Conservation (phyloP, 1,140 invertebrate species). For the Trachelipus rathkii region DNA sequence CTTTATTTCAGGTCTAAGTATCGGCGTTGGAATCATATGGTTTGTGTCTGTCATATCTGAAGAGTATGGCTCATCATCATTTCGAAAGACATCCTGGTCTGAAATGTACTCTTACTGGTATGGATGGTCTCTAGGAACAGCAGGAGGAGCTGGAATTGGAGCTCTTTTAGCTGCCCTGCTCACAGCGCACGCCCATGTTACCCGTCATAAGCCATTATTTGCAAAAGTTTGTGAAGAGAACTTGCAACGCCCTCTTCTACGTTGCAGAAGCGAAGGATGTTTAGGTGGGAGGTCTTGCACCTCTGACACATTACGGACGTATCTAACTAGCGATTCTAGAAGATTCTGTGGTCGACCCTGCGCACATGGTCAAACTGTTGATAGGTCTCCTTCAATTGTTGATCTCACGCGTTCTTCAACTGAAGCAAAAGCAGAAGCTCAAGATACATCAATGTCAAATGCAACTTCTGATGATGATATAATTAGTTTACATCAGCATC, state of each 20-base stretch:
- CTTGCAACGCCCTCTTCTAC: slow-evolving; percentile 29
- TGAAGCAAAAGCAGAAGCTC: not conserved
- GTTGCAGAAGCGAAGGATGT: slow-evolving; percentile 37
- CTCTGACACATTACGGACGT: slow-evolving; percentile 38
- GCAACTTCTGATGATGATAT: not conserved
- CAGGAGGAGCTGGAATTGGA: slow-evolving; percentile 27
- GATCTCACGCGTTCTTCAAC: slow-evolving; percentile 33
- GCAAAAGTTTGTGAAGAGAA: slow-evolving; percentile 26
- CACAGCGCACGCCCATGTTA: slow-evolving; percentile 36
- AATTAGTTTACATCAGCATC: not conserved
- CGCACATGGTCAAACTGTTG: slow-evolving; percentile 3
- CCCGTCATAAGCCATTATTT: slow-evolving; percentile 33
- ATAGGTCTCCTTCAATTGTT: slow-evolving; percentile 33
- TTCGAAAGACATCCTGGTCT: slow-evolving; percentile 31
- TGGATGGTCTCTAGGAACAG: slow-evolving; percentile 36
- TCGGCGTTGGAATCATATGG: slow-evolving; percentile 41
- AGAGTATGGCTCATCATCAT: slow-evolving; percentile 29
- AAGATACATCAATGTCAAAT: slow-evolving; percentile 1
- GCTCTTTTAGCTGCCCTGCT: slow-evolving; percentile 36
- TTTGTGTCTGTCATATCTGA: slow-evolving; percentile 39
- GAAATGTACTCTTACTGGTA: slow-evolving; percentile 37
- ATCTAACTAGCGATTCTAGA: slow-evolving; percentile 39
- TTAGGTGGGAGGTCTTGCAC: slow-evolving; percentile 36
- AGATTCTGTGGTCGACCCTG: slow-evolving; percentile 9
- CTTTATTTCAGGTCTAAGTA: slow-evolving; percentile 31